These are phyloP conservation scores for Sardinella longiceps DNA, from an alignment of 2,797 vertebrate species.

Conservation along the genomic window DNA sequence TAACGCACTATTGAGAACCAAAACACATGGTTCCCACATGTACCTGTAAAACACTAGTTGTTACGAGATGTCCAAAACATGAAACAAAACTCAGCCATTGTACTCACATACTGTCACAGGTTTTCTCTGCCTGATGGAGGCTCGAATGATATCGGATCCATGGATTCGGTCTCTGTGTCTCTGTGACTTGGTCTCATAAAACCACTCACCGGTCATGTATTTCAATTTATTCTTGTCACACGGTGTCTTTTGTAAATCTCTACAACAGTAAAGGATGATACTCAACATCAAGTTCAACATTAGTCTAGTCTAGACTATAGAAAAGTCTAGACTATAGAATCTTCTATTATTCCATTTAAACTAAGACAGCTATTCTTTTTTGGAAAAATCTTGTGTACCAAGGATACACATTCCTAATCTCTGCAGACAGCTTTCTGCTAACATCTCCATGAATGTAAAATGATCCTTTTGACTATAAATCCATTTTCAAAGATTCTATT, in stretches of 20 bases:
- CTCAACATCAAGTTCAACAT: background rate
- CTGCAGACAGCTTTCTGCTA: background rate
- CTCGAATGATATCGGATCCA: constrained; percentile 87
- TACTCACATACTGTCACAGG: constrained; percentile 77
- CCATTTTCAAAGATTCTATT: background rate
- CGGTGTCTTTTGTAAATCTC: constrained; percentile 80
- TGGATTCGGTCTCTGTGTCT: constrained; percentile 89
- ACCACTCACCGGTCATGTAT: constrained; percentile 95
- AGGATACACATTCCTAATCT: background rate
- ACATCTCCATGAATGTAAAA: background rate
- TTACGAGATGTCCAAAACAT: background rate
- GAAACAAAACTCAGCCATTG: background rate
- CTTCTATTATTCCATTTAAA: background rate
- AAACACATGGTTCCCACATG: background rate
- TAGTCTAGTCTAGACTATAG: no score
- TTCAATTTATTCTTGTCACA: constrained; percentile 79
- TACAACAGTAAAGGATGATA: constrained; percentile 56
- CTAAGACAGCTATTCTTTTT: background rate
- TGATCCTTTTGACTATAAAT: background rate
- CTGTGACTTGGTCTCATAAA: constrained; percentile 90
- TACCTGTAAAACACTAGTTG: background rate
- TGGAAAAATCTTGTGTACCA: background rate
- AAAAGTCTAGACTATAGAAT: background rate
- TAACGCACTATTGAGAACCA: constrained; percentile 51
- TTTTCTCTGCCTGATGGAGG: constrained; percentile 83